Conservation (phyloP, 2,797 vertebrate species). For the Darevskia nairensis region DNA sequence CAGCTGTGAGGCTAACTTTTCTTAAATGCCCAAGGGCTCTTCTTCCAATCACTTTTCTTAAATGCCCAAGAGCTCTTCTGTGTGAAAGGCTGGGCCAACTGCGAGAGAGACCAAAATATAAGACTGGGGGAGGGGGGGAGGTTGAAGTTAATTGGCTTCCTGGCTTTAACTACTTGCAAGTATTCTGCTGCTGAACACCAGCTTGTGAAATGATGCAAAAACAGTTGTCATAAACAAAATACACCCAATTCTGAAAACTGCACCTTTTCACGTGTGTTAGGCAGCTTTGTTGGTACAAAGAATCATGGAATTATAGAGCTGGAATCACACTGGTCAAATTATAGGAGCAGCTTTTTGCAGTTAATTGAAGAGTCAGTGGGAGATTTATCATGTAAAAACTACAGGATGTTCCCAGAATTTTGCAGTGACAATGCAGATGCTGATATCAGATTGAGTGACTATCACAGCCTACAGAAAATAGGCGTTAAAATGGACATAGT, state of each 20-base stretch:
- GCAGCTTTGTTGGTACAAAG: not conserved
- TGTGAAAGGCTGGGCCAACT: not conserved
- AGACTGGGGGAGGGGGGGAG: not conserved
- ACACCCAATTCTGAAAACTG: too few species aligned
- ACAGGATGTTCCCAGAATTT: too few species aligned
- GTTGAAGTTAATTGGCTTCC: not conserved
- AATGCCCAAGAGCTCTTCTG: not conserved
- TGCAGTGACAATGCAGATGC: too few species aligned
- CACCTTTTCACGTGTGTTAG: not conserved
- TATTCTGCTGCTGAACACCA: not conserved
- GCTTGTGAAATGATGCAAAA: not conserved
- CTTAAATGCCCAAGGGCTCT: not conserved
- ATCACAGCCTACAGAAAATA: too few species aligned
- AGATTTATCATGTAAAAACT: not conserved
- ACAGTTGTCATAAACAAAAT: not conserved
- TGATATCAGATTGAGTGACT: too few species aligned
- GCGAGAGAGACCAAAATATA: not conserved
- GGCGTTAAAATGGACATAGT: too few species aligned
- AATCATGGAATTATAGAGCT: too few species aligned
- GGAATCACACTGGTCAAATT: not conserved
- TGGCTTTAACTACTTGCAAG: not conserved
- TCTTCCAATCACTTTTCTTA: not conserved
- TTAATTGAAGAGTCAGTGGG: slow-evolving; percentile 36
- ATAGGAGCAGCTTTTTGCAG: slow-evolving; percentile 17
- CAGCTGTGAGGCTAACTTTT: not conserved